These are phyloP conservation scores for Ceyx melanurus DNA, from an alignment of 2,113 vertebrate genomes.

Conservation along the genomic window DNA sequence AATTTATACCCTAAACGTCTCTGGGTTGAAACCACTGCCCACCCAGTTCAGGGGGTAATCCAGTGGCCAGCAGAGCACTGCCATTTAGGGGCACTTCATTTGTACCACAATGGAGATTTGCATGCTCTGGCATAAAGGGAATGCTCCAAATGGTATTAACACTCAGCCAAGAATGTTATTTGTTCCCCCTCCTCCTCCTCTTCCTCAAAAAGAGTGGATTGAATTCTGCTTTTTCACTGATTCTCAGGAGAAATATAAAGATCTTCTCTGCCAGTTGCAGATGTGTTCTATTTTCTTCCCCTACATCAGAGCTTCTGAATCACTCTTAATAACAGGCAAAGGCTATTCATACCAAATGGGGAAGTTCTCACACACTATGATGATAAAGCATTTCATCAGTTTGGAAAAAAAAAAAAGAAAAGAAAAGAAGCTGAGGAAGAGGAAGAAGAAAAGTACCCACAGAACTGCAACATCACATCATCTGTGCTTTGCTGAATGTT, in stretches of 20 bases:
- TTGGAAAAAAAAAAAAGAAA: neutral
- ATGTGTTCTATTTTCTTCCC: conserved; percentile 51
- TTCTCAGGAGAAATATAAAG: neutral
- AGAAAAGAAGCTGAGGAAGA: neutral
- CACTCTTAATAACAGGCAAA: conserved; percentile 70
- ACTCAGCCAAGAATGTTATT: neutral
- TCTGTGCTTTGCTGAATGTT: conserved; percentile 41
- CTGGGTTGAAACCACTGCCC: neutral
- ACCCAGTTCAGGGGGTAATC: neutral
- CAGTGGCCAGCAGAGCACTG: neutral
- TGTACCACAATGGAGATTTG: conserved; percentile 51
- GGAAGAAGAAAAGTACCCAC: neutral
- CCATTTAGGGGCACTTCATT: conserved; percentile 33
- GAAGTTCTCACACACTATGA: conserved; percentile 46
- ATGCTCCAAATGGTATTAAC: neutral
- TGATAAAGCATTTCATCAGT: conserved; percentile 67
- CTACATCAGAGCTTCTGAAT: conserved; percentile 61
- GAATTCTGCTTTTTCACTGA: neutral
- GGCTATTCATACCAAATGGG: conserved; percentile 68
- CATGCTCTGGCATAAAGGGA: neutral
- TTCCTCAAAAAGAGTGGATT: neutral
- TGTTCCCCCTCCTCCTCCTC: neutral
- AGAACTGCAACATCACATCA: conserved; percentile 50
- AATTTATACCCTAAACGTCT: neutral
- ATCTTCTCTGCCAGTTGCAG: conserved; percentile 26